These are phyloP conservation scores for Scaptomyza tumidula DNA, from an alignment of 2,888 invertebrate species.

Conservation along the genomic window DNA sequence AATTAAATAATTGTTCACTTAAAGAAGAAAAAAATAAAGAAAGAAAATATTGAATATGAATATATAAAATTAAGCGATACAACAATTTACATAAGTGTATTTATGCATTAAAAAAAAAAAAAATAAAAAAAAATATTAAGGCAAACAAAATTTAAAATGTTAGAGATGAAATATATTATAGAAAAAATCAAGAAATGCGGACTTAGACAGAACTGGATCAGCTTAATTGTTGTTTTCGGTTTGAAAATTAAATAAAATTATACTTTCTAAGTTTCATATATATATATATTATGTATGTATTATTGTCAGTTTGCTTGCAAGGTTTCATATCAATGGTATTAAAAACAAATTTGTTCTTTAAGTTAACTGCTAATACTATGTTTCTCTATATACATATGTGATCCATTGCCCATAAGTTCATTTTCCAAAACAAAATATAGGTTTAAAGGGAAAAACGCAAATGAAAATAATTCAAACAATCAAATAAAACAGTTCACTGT, in stretches of 20 bases:
- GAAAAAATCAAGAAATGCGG: background rate
- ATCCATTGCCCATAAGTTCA: no score
- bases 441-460: background rate
- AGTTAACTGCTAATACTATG: no score
- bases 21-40: background rate
- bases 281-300: background rate
- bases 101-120: conserved; percentile 4
- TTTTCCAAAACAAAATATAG: background rate
- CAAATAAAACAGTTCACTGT: conserved; percentile 55
- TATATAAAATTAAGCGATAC: conserved; percentile 24
- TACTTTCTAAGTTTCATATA: conserved; percentile 25
- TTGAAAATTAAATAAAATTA: conserved; percentile 15
- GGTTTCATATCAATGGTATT: conserved; percentile 16
- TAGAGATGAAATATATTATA: conserved; percentile 1
- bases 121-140: background rate
- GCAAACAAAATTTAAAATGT: background rate
- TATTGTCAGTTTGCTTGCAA: background rate
- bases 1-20: conserved; percentile 4
- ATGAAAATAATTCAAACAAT: conserved; percentile 14
- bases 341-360: background rate
- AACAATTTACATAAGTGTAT: conserved; percentile 25
- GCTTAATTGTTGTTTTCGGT: conserved; percentile 18
- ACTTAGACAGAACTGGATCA: background rate
- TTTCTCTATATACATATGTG: no score
- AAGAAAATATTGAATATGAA: background rate